These are phyloP conservation scores for Acanthopleura granulata DNA, from an alignment of 2,888 invertebrate species.

Conservation along the genomic window DNA sequence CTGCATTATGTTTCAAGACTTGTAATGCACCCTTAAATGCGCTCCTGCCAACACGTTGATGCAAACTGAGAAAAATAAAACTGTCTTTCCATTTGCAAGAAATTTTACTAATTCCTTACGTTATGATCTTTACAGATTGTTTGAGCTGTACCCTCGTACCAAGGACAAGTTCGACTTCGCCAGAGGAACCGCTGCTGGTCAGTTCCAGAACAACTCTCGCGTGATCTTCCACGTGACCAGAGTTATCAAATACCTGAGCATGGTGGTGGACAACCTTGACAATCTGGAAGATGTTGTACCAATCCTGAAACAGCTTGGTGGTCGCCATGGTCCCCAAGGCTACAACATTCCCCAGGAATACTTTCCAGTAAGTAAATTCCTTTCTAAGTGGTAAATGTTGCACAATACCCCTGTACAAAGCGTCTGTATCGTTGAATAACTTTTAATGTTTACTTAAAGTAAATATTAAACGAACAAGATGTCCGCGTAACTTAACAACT, in stretches of 20 bases:
- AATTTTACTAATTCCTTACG: too few relatives aligned
- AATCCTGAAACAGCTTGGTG: conserved; percentile 18
- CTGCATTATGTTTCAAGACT: too few relatives aligned
- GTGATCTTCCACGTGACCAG: not conserved
- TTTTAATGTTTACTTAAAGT: too few relatives aligned
- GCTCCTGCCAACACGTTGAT: too few relatives aligned
- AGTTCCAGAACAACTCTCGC: conserved; percentile 8
- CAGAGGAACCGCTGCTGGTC: conserved; percentile 4
- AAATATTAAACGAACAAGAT: too few relatives aligned
- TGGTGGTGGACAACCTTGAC: conserved; percentile 18
- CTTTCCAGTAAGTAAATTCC: conserved; percentile 16
- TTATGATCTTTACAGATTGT: not conserved
- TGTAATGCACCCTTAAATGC: too few relatives aligned
- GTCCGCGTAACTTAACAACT: too few relatives aligned
- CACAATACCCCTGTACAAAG: not conserved
- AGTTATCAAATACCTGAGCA: not conserved
- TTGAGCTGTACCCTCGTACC: conserved; percentile 11
- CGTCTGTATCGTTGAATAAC: not conserved
- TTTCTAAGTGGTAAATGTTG: not conserved
- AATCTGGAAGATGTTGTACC: conserved; percentile 13
- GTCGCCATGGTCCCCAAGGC: conserved; percentile 15
- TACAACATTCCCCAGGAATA: conserved; percentile 17
- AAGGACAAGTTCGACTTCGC: conserved; percentile 9
- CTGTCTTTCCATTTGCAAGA: too few relatives aligned
- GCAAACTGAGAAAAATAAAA: too few relatives aligned